A percentile compares a stretch with the other conserved stretches of the same genome.
Conservation (phyloP, 2,888 invertebrate genomes). For the Coleophora flavipennella region DNA sequence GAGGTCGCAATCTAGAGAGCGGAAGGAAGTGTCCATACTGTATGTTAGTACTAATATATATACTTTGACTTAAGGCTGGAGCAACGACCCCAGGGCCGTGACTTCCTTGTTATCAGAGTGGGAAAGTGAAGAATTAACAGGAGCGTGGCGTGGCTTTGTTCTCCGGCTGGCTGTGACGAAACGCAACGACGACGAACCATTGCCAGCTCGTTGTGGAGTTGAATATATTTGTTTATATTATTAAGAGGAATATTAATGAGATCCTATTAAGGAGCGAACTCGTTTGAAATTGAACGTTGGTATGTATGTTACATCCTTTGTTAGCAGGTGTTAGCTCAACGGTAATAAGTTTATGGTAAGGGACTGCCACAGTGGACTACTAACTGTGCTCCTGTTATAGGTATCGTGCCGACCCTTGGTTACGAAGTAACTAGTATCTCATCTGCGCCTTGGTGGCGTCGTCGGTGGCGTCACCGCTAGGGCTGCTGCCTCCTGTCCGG, state of each 20-base stretch:
- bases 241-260: slow-evolving; percentile 8
- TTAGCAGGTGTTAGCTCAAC: no score
- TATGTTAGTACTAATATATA: no score
- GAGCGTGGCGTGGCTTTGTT: slow-evolving; percentile 55
- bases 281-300: slow-evolving; percentile 17
- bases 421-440: no score
- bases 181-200: slow-evolving; percentile 26
- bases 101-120: slow-evolving; percentile 67
- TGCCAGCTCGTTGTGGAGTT: slow-evolving; percentile 41
- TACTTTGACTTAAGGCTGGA: slow-evolving; percentile 24
- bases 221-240: slow-evolving; percentile 33
- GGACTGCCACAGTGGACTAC: no score
- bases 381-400: no score
- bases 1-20: no score
- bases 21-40: no score
- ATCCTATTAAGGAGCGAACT: slow-evolving; percentile 2
- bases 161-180: slow-evolving; percentile 36
- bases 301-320: neutral
- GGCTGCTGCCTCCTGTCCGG: no score
- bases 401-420: no score
- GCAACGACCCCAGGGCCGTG: slow-evolving; percentile 57
- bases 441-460: no score
- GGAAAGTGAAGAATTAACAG: slow-evolving; percentile 61
- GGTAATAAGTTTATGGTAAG: no score
- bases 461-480: no score